Percentiles rank a stretch among this genome's conserved stretches.
These are phyloP conservation scores for Verasper variegatus DNA, from an alignment of 2,113 vertebrate species.

Conservation along the genomic window DNA sequence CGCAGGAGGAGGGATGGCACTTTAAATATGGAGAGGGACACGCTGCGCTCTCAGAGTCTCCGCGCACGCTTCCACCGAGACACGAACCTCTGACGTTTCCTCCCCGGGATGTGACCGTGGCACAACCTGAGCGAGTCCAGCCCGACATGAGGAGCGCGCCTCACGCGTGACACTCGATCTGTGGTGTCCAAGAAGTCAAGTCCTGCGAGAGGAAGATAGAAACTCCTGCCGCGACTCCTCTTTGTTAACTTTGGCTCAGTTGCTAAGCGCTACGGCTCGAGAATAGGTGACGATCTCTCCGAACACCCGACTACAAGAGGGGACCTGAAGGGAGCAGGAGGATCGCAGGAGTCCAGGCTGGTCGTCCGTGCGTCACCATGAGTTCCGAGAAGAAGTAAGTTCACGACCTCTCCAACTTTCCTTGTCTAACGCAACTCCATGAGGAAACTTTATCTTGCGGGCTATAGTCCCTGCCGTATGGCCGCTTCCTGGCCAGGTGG, in stretches of 20 bases:
- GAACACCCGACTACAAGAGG: neutral
- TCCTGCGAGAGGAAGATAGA: slow-evolving; percentile 43
- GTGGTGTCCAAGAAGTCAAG: slow-evolving; percentile 17
- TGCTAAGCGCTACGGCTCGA: neutral
- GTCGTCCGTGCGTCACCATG: slow-evolving; percentile 65
- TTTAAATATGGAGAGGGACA: slow-evolving; percentile 83
- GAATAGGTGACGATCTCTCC: neutral
- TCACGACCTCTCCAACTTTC: neutral
- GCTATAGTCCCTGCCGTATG: neutral
- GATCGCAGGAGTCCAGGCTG: neutral
- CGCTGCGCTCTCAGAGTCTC: slow-evolving; percentile 43
- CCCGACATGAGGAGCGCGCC: slow-evolving; percentile 47
- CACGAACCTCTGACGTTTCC: neutral
- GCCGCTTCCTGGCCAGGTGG: slow-evolving; percentile 15
- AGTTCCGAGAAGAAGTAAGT: slow-evolving; percentile 84
- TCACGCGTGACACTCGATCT: neutral
- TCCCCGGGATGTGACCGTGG: slow-evolving; percentile 25
- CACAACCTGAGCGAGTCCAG: neutral
- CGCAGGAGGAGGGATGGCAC: slow-evolving; percentile 79
- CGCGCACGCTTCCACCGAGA: slow-evolving; percentile 24
- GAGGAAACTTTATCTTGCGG: neutral
- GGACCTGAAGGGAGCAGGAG: neutral
- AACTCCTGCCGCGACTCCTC: neutral
- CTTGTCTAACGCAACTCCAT: neutral
- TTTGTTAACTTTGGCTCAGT: slow-evolving; percentile 4